Evolutionary conservation across 2,888 invertebrate species (phyloP), one percentile per base, ranked within the genome.

Genomic region (Eurytoma californica): DNA sequence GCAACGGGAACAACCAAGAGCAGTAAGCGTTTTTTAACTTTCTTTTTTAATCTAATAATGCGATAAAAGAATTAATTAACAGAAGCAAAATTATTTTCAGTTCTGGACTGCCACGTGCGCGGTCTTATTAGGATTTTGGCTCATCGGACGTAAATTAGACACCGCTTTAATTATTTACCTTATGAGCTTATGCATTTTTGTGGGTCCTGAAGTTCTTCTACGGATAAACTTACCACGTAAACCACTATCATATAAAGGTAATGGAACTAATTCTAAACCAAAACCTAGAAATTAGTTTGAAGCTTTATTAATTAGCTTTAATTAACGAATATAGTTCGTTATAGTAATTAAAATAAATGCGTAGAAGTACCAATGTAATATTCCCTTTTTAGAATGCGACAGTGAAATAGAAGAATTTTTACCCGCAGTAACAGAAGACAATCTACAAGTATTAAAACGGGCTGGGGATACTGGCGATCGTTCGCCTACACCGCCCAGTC

Each of bases 361-460:
- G 18, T 60, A 28, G 13, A 5, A 60, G 14, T 66, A 72, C 58
- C 51, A 16, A 14, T 49, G 55, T 53, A 0, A 30, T 66, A 55
- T 13, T 7, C 18, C 12, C 39, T 7, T 47, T 60, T 70, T 57
- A 90, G 90, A 90, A 84, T 90, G 89, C 87, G 90, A 90, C 80
- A 89, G 85, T 82, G 91, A 90, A 76, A 89, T 90, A 67, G 90
- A 90, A 80, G 90, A 90, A 80, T 91, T 91, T 86, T 83, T 90
- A 83, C 90, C 90, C 47, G 86, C 87, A 39, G 88, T 87, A 24
- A 90, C 89, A 5, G 88, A 89, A 73, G 88, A 89, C 69, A 90
- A 87, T 85, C 85, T 91, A 72, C 87, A 90, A 82, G 88, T 90
- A 80, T 85, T 91, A 76, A 86, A 88, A 30, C 86, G 87, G 68